These are phyloP conservation scores for Nothobranchius kuhntae DNA, from an alignment of 2,113 vertebrate species.

Conservation along the genomic window DNA sequence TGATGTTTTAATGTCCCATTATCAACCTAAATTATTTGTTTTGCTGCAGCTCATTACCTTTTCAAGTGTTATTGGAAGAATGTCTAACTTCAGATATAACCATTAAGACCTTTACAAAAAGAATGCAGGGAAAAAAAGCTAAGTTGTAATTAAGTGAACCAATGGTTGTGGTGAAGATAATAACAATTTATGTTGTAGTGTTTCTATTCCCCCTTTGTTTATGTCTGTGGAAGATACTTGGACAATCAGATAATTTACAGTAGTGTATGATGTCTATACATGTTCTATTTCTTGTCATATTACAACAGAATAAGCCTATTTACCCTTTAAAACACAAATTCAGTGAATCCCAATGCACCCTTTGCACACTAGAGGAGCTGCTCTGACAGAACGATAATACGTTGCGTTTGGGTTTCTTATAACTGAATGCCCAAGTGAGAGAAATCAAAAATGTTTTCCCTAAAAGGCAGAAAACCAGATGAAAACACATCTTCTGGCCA, in stretches of 20 bases:
- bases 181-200: no score
- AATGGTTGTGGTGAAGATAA: no score
- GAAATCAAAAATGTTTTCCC: constrained; percentile 9
- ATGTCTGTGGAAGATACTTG: background rate
- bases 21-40: background rate
- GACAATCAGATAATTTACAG: background rate
- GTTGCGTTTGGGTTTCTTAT: background rate
- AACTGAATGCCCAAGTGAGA: background rate
- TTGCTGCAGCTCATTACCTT: constrained; percentile 3
- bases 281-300: no score
- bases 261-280: background rate
- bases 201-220: background rate
- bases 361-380: background rate
- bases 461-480: background rate
- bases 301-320: background rate
- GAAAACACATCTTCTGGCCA: background rate
- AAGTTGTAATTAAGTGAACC: no score
- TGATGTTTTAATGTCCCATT: background rate
- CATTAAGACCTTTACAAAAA: background rate
- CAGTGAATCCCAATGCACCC: background rate
- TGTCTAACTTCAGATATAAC: background rate
- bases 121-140: no score
- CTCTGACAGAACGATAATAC: background rate
- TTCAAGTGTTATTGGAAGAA: constrained; percentile 8
- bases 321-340: background rate